Conservation (phyloP, 2,888 invertebrate species). For the Dusona sp. region DNA sequence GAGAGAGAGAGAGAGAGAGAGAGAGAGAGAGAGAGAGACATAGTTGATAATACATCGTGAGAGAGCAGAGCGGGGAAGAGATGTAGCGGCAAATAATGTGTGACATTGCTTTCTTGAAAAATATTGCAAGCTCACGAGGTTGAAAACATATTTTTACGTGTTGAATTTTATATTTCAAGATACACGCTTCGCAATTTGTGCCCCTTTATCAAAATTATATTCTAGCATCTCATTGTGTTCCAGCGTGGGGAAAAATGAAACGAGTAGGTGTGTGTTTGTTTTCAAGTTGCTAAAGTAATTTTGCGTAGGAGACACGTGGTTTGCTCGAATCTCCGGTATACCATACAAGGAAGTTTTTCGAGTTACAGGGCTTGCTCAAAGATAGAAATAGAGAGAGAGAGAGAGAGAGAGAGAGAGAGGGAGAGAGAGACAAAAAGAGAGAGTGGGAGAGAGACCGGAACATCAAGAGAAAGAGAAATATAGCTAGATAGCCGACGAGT, state of each 20-base stretch:
- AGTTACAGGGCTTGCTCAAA: not conserved
- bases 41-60: constrained; percentile 64
- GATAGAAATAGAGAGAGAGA: not conserved
- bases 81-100: constrained; percentile 64
- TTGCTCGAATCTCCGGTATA: constrained; percentile 31
- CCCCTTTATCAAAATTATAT: not conserved
- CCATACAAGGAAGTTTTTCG: not conserved
- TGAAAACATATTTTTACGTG: constrained; percentile 48
- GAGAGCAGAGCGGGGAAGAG: constrained; percentile 36
- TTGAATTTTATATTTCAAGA: constrained; percentile 32
- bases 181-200: not conserved
- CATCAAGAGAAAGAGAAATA: not conserved
- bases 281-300: constrained; percentile 32
- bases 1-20: constrained; percentile 21
- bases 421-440: not conserved
- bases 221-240: not conserved
- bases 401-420: too few species aligned
- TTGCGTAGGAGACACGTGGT: constrained; percentile 27
- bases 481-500: constrained; percentile 27
- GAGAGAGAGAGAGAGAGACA: constrained; percentile 17
- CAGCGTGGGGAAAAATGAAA: not conserved
- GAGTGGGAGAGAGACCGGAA: too few species aligned
- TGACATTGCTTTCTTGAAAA: constrained; percentile 58
- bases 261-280: constrained; percentile 18
- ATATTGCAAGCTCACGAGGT: constrained; percentile 51